Percentiles rank a stretch among this genome's conserved stretches.
These are phyloP conservation scores for Oasisia sp. DNA, from an alignment of 2,888 invertebrate species.

Conservation along the genomic window DNA sequence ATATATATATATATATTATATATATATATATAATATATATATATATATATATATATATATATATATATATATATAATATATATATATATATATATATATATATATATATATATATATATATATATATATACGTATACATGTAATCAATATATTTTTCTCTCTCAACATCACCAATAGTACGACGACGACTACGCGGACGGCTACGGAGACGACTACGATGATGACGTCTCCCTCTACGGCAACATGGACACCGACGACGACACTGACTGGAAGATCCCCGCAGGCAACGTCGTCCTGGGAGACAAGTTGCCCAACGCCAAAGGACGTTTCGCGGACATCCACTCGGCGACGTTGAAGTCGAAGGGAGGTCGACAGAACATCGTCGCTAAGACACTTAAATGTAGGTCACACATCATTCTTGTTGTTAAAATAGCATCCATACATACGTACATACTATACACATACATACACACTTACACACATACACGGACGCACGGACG, in stretches of 20 bases:
- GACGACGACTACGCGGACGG: background rate
- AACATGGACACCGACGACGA: background rate
- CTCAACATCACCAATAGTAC: background rate
- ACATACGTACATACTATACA: background rate
- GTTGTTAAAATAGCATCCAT: background rate
- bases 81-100: too few relatives aligned
- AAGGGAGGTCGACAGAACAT: background rate
- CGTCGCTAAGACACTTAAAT: background rate
- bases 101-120: too few relatives aligned
- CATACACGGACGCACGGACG: too few relatives aligned
- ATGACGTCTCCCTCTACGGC: background rate
- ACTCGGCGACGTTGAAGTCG: background rate
- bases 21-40: background rate
- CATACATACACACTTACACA: too few relatives aligned
- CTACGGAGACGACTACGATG: background rate
- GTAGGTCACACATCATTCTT: background rate
- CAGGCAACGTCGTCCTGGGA: background rate
- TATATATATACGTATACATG: background rate
- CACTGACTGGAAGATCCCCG: background rate
- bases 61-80: background rate
- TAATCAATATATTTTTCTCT: background rate
- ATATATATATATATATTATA: background rate
- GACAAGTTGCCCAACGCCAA: background rate
- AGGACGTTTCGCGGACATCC: background rate
- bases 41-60: too few relatives aligned